These are phyloP conservation scores for Hoplostethus atlanticus DNA, from an alignment of 2,797 vertebrate species.

Conservation along the genomic window DNA sequence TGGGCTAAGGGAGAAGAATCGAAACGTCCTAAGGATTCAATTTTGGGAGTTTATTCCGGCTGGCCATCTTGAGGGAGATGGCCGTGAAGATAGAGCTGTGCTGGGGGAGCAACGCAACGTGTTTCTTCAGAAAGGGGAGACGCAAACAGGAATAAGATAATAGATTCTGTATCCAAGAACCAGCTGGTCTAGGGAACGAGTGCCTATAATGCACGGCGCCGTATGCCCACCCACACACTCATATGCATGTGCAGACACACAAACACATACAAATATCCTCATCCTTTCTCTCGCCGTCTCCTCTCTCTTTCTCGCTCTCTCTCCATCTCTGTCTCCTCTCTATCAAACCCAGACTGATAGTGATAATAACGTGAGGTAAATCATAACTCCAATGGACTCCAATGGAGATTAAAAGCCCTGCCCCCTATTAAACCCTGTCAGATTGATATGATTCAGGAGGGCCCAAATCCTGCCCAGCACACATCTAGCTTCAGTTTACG, in stretches of 20 bases:
- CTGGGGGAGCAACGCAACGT: conserved; percentile 22
- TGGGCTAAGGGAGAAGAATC: conserved; percentile 15
- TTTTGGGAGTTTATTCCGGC: conserved; percentile 53
- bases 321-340: conserved; percentile 8
- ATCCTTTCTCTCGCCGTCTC: conserved; percentile 4
- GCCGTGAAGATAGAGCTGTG: conserved; percentile 34
- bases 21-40: conserved; percentile 47
- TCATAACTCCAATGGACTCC: conserved; percentile 40
- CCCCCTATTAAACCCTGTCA: conserved; percentile 58
- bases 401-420: conserved; percentile 43
- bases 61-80: conserved; percentile 41
- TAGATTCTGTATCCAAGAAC: conserved; percentile 28
- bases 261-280: conserved; percentile 11
- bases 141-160: conserved; percentile 54
- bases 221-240: conserved; percentile 20
- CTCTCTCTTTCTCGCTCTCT: conserved; percentile 6
- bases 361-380: conserved; percentile 34
- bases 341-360: conserved; percentile 30
- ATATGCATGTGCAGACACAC: conserved; percentile 1
- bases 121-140: conserved; percentile 31
- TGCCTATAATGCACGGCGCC: background rate
- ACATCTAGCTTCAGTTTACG: background rate
- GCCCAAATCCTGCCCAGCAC: conserved; percentile 35
- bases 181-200: conserved; percentile 7
- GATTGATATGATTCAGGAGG: conserved; percentile 27